A percentile compares a stretch with the other conserved stretches of the same genome.
Evolutionary conservation across 1,140 invertebrate genomes (phyloP).

Genomic region (Nylanderia fulva): DNA sequence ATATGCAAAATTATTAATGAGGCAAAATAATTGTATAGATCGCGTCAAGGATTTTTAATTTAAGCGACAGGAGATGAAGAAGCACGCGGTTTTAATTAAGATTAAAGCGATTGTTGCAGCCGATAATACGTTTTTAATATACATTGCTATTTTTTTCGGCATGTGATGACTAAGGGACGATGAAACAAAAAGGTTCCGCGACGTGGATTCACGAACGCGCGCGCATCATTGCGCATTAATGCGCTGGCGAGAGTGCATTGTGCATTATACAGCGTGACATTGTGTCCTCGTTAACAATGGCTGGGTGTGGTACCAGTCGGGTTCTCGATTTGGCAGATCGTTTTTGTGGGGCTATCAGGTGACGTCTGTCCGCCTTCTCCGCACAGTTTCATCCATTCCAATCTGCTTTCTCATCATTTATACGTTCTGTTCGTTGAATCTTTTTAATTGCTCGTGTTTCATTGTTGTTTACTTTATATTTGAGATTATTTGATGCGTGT

Average conservation of each 20-base stretch:
- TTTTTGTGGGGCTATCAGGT: constrained; percentile 68
- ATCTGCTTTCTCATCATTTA: constrained; percentile 49
- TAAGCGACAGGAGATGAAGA: not conserved
- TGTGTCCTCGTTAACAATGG: constrained; percentile 74
- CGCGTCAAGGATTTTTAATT: not conserved
- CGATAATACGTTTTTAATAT: constrained; percentile 1
- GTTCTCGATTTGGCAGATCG: constrained; percentile 69
- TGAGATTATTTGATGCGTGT: not conserved
- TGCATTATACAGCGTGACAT: constrained; percentile 75
- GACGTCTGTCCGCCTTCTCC: constrained; percentile 47
- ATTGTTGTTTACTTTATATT: not conserved
- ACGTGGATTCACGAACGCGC: constrained; percentile 2
- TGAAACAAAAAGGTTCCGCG: constrained; percentile 17
- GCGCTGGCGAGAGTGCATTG: constrained; percentile 70
- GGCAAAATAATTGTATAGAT: constrained; percentile 13
- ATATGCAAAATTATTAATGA: not conserved
- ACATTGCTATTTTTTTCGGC: not conserved
- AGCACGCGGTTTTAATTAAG: not conserved
- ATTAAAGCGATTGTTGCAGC: not conserved
- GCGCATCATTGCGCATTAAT: constrained; percentile 70
- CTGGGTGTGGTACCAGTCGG: constrained; percentile 63
- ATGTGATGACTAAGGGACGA: constrained; percentile 4
- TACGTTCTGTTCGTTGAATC: constrained; percentile 23
- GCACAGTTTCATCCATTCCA: constrained; percentile 43
- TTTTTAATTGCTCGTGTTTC: not conserved